Evolutionary conservation across 2,797 vertebrate genomes (phyloP).

Genomic region (Aythya fuligula): DNA sequence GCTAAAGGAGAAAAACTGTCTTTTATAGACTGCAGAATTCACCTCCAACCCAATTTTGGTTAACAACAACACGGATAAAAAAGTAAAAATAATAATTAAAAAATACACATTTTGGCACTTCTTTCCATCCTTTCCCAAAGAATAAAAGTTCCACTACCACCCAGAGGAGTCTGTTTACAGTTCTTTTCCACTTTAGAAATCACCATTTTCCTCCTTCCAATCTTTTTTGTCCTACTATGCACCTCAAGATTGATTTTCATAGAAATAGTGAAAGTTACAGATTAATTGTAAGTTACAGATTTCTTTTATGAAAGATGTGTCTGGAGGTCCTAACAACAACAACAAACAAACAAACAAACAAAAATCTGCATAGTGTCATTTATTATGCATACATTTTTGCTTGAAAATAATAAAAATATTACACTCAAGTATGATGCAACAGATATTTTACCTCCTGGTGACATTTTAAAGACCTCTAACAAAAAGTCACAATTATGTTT

Average conservation of each 20-base stretch:
- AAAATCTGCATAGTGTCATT: neutral
- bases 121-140: neutral
- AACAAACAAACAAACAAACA: neutral
- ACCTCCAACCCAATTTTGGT: neutral
- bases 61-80: neutral
- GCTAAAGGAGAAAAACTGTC: neutral
- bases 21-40: neutral
- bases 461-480: neutral
- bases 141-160: neutral
- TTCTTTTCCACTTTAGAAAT: neutral
- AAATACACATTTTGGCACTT: neutral
- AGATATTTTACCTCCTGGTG: neutral
- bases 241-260: neutral
- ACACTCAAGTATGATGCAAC: neutral
- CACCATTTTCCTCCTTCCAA: neutral
- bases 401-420: neutral
- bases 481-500: neutral
- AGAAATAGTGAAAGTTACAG: neutral
- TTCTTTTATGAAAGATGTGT: neutral
- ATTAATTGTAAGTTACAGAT: neutral
- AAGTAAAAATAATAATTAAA: neutral
- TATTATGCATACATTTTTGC: neutral
- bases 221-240: neutral
- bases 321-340: neutral
- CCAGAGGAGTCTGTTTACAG: neutral